These are phyloP conservation scores for Cephus sareptanus DNA, from an alignment of 2,888 invertebrate species.

Conservation along the genomic window DNA sequence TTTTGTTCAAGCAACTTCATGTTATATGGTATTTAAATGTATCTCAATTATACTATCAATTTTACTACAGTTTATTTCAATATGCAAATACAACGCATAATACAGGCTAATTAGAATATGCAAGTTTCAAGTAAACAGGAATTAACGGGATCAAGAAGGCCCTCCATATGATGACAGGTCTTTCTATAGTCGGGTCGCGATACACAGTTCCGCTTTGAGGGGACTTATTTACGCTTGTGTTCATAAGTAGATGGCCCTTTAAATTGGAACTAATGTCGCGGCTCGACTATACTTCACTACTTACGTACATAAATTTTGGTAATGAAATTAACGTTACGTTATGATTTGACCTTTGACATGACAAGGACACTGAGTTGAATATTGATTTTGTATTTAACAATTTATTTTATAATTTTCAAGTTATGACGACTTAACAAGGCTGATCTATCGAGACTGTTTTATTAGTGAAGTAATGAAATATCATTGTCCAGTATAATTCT, in stretches of 20 bases:
- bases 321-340: neutral
- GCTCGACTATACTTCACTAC: too few species aligned
- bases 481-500: neutral
- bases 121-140: neutral
- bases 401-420: neutral
- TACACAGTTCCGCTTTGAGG: too few species aligned
- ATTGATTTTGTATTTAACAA: neutral
- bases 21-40: neutral
- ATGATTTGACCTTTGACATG: neutral
- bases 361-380: neutral
- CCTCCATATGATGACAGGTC: neutral
- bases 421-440: neutral
- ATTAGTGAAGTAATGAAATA: neutral
- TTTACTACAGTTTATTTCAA: neutral
- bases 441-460: neutral
- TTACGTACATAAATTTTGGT: neutral
- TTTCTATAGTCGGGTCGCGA: too few species aligned
- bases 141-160: neutral
- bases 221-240: too few species aligned
- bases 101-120: neutral
- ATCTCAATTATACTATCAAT: neutral
- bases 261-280: too few species aligned
- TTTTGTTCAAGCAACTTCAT: neutral
- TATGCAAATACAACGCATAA: neutral
- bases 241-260: too few species aligned